phyloP scores from a whole-genome alignment of 2,888 invertebrate genomes.

The Agrotis clavis region DNA sequence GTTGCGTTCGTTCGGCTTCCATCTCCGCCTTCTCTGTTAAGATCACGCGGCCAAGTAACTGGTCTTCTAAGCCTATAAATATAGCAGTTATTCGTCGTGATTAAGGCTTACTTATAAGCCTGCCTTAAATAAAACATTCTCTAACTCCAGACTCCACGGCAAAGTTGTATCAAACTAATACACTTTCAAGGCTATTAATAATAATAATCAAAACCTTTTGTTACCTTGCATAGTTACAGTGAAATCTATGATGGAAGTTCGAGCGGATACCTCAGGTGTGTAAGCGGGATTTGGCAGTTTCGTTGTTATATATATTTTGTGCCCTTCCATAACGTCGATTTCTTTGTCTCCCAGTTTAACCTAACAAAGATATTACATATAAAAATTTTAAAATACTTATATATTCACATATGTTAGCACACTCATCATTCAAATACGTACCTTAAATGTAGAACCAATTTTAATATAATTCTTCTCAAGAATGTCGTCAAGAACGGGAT shows the following conservation, averaged over 20 bases:
- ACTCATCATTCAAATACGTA: slow-evolving; percentile 64
- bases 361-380: slow-evolving; percentile 74
- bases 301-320: slow-evolving; percentile 96
- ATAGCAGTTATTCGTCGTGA: background rate
- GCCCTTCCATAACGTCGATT: slow-evolving; percentile 94
- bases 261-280: slow-evolving; percentile 96
- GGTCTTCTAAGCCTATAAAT: slow-evolving; percentile 94
- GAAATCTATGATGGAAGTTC: slow-evolving; percentile 97
- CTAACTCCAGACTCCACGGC: too few species aligned
- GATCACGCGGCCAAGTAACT: slow-evolving; percentile 96
- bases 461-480: slow-evolving; percentile 97
- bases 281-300: slow-evolving; percentile 97
- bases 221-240: slow-evolving; percentile 97
- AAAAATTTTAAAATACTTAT: too few species aligned
- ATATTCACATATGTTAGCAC: too few species aligned
- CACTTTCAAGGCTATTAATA: background rate
- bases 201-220: background rate
- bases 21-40: slow-evolving; percentile 95
- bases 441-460: slow-evolving; percentile 95
- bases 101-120: background rate
- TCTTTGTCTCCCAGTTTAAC: slow-evolving; percentile 97
- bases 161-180: background rate
- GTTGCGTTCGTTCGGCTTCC: slow-evolving; percentile 95
- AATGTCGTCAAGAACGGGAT: slow-evolving; percentile 96
- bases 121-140: background rate